Evolutionary conservation across 2,113 vertebrate species (phyloP).

Genomic region (Oncorhynchus gorbuscha): DNA sequence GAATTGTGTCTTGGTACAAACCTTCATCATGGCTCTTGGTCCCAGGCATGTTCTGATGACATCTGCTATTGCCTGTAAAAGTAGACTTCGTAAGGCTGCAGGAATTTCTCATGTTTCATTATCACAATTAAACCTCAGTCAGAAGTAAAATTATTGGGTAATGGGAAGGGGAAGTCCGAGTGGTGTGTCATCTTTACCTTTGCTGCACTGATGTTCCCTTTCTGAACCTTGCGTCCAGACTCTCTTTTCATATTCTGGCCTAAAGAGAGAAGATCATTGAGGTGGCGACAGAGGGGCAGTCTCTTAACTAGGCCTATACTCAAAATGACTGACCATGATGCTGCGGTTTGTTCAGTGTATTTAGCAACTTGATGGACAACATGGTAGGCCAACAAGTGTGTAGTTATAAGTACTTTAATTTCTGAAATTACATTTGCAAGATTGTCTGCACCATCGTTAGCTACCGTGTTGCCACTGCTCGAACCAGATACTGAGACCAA

Average conservation of each 20-base stretch:
- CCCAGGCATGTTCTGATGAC: constrained; percentile 87
- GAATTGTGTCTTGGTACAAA: constrained; percentile 31
- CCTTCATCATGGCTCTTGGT: constrained; percentile 92
- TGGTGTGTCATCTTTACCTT: constrained; percentile 69
- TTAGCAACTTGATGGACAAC: no score
- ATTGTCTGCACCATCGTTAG: no score
- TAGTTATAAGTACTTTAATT: no score
- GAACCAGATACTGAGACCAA: no score
- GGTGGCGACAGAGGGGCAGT: background rate
- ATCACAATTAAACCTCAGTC: background rate
- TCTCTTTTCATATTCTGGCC: constrained; percentile 87
- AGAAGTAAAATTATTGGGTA: background rate
- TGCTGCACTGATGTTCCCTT: constrained; percentile 85
- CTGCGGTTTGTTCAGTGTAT: background rate
- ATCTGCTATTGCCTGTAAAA: constrained; percentile 82
- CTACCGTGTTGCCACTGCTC: no score
- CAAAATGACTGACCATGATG: background rate
- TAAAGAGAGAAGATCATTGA: constrained; percentile 35
- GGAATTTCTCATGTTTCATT: background rate
- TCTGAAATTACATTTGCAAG: no score
- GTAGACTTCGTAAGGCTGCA: background rate
- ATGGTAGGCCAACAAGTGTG: no score
- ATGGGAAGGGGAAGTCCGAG: background rate
- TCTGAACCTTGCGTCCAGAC: constrained; percentile 85
- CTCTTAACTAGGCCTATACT: background rate